These are phyloP conservation scores for Cisticola juncidis DNA, from an alignment of 2,113 vertebrate genomes.

Conservation along the genomic window DNA sequence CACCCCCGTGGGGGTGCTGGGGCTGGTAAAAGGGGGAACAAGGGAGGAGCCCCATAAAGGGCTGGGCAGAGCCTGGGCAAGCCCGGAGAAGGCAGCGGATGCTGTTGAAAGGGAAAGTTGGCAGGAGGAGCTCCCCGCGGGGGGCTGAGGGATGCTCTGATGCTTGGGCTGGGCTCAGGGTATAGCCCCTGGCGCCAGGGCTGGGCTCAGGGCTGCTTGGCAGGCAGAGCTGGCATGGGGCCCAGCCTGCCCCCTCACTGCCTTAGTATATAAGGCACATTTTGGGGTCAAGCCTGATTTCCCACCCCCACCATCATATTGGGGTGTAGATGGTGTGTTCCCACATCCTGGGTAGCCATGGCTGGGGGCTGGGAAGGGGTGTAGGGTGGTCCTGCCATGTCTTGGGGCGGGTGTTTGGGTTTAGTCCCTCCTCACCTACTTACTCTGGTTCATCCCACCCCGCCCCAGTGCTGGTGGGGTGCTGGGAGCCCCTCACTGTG, in stretches of 20 bases:
- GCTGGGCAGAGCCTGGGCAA: background rate
- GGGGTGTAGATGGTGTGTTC: background rate
- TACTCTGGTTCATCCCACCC: background rate
- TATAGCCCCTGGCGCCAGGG: constrained; percentile 1
- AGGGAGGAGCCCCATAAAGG: background rate
- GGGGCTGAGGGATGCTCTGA: background rate
- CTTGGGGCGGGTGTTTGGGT: background rate
- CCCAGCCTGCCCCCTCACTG: background rate
- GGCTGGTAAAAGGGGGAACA: background rate
- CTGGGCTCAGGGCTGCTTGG: constrained; percentile 8
- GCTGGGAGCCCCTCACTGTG: background rate
- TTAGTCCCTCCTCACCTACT: background rate
- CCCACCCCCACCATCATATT: background rate
- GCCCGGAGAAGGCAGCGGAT: background rate
- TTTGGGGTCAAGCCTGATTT: background rate
- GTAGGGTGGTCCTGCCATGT: background rate
- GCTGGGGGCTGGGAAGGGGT: background rate
- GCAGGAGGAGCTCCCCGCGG: background rate
- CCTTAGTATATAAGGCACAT: background rate
- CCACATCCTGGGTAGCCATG: background rate
- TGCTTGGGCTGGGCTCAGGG: background rate
- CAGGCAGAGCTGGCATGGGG: constrained; percentile 1
- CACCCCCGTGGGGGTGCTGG: background rate
- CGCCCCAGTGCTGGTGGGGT: background rate
- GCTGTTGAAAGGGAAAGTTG: constrained; percentile 11